Percentiles rank a stretch among this genome's conserved stretches.
These are phyloP conservation scores for Actinopyga echinites DNA, from an alignment of 53 echinoderm and acorn worm genomes.

Conservation along the genomic window DNA sequence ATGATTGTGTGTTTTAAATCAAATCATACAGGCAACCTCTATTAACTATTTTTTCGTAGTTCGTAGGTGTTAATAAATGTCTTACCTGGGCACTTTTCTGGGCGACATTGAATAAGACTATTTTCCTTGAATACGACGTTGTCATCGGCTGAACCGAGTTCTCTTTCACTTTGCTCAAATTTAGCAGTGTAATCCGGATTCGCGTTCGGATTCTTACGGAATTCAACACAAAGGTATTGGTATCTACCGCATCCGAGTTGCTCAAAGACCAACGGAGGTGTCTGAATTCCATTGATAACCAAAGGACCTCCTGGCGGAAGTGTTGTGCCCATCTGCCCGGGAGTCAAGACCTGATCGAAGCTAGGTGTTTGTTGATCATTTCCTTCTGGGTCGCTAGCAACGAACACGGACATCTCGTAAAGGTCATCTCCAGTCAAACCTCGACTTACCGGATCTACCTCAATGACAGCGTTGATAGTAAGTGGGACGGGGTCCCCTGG, in stretches of 20 bases:
- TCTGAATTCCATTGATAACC: slow-evolving; percentile 25
- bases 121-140: not conserved
- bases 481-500: not conserved
- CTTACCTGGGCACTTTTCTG: slow-evolving; percentile 34
- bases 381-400: slow-evolving; percentile 1
- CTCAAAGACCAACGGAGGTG: slow-evolving; percentile 21
- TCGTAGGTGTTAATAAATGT: too few species aligned
- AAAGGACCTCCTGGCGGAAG: slow-evolving; percentile 21
- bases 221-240: slow-evolving; percentile 38
- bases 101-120: slow-evolving; percentile 19
- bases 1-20: too few species aligned
- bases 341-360: slow-evolving; percentile 24
- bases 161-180: slow-evolving; percentile 8
- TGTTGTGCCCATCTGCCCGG: not conserved
- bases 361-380: not conserved
- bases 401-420: slow-evolving; percentile 35
- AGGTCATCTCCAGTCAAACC: slow-evolving; percentile 8
- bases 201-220: not conserved
- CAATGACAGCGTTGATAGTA: slow-evolving; percentile 14
- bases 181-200: slow-evolving; percentile 35
- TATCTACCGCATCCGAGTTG: slow-evolving; percentile 23
- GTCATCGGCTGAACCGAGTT: slow-evolving; percentile 31
- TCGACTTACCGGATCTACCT: slow-evolving; percentile 15
- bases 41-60: too few species aligned
- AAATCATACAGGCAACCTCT: too few species aligned